phyloP scores from a whole-genome alignment of 2,888 invertebrate genomes.

The Listrodromus nycthemerus region DNA sequence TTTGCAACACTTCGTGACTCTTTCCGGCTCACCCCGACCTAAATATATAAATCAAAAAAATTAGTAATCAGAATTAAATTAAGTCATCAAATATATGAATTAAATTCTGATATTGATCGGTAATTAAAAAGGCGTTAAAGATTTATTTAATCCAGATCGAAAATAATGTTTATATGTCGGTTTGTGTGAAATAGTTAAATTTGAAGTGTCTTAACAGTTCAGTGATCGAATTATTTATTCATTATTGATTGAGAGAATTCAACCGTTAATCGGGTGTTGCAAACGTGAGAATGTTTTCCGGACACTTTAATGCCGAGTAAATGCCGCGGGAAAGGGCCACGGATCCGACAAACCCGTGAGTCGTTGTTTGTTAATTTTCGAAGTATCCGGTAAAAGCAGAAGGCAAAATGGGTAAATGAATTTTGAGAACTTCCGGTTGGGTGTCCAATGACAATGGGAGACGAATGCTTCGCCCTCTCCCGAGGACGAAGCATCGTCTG shows the following conservation, averaged over 20 bases:
- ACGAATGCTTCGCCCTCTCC: slow-evolving; percentile 17
- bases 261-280: not conserved
- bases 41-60: too few species aligned
- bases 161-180: too few species aligned
- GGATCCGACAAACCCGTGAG: slow-evolving; percentile 28
- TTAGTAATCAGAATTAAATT: too few species aligned
- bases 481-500: slow-evolving; percentile 38
- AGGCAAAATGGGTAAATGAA: slow-evolving; percentile 70
- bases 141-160: too few species aligned
- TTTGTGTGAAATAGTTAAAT: too few species aligned
- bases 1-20: not conserved
- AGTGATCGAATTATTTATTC: too few species aligned
- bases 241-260: not conserved
- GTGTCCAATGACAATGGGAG: slow-evolving; percentile 53
- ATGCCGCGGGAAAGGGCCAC: slow-evolving; percentile 27
- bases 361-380: not conserved
- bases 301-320: slow-evolving; percentile 6
- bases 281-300: not conserved
- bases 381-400: slow-evolving; percentile 30
- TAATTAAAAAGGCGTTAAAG: too few species aligned
- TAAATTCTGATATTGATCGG: too few species aligned
- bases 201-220: too few species aligned
- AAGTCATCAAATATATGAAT: too few species aligned
- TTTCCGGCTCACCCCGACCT: too few species aligned
- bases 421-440: slow-evolving; percentile 72